A percentile compares a stretch with the other conserved stretches of the same genome.
Conservation (phyloP, 2,113 vertebrate species). For the Archilochus colubris region DNA sequence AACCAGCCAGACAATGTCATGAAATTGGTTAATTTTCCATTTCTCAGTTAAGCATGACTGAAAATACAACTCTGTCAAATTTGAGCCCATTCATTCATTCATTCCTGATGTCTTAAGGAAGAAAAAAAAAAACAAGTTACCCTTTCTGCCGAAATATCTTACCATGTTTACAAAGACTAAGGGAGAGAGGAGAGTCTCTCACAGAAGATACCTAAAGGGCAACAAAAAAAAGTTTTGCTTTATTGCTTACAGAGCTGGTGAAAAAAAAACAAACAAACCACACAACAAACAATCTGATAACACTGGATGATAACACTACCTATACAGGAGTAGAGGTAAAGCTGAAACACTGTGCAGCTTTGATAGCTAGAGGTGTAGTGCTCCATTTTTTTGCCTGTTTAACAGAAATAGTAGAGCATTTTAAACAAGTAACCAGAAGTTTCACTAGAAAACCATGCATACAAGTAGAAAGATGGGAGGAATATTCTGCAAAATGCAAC, state of each 20-base stretch:
- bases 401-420: neutral
- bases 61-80: neutral
- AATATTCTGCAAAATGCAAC: neutral
- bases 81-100: neutral
- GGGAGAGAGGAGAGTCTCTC: neutral
- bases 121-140: neutral
- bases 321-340: neutral
- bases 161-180: neutral
- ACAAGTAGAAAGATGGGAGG: neutral
- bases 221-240: neutral
- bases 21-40: neutral
- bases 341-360: constrained; percentile 3
- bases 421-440: neutral
- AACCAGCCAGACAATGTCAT: neutral
- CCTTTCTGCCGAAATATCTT: neutral
- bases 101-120: neutral
- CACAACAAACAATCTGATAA: neutral
- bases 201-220: neutral
- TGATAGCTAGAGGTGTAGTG: neutral
- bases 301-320: neutral
- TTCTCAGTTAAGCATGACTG: neutral
- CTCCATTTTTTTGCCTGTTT: neutral
- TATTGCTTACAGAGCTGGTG: neutral
- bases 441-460: neutral
- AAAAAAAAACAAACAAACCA: neutral